Base-by-base conservation (phyloP, 1,140 invertebrate species). In the Papilio polytes region DNA sequence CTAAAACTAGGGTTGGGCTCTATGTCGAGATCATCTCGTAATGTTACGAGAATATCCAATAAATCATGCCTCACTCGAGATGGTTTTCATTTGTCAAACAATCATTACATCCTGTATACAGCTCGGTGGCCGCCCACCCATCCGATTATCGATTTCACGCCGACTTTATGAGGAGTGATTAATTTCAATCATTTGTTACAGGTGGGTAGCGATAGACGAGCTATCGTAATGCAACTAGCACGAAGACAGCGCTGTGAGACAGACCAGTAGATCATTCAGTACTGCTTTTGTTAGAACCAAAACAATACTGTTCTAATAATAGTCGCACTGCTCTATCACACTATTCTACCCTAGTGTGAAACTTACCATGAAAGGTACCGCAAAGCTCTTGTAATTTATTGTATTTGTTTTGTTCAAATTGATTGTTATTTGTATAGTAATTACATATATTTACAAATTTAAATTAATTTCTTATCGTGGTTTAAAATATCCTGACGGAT, bases 161-260 rank as follows among this genome's bases (percentile, higher is more conserved):
- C 74, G 74, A 22, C 74, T 73, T 44, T 44, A 76, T 76, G 46
- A 76, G 22, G n/a, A 76, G 74, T 76, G 41, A 76, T 51, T 76
- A 76, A 76, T 76, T 76, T 48, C 22, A 51, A 48, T 51, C 74
- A 76, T 51, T 76, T 31, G 74, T 76, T 76, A 53, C 74, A 76
- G 74, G 74, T 76, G 74, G 74, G 74, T 76, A 22, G 74, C 20
- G 20, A 48, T 15, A 48, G 74, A 46, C 22, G 46, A 26, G 22
- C 13, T 51, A 74, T 74, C 36, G n/a, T 74, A n/a, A 9, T 20
- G 53, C 8, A n/a, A n/a, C 2, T 56, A 1, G 20, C 53, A 56
- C 53, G 53, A 56, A 3, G 15, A 53, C 15, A 53, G 53, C 53
- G 18, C 4, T 8, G 6, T 56, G 18, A 56, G n/a, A 48, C 46